These are phyloP conservation scores for Ochotona curzoniae DNA, from an alignment of 2,113 vertebrate genomes.

Conservation along the genomic window DNA sequence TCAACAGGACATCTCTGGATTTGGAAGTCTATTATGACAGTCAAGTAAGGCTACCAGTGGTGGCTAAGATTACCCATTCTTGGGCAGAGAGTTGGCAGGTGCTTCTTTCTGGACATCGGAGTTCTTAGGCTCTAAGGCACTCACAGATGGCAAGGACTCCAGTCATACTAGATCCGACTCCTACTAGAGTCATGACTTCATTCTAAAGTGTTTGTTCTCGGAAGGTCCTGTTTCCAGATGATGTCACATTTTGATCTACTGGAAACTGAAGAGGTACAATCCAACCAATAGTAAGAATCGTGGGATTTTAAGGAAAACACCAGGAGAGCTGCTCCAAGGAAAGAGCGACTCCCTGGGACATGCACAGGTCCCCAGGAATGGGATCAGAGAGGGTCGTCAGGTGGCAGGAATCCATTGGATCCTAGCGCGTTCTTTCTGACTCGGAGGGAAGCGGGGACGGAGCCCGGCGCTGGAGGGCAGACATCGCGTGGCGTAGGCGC, in stretches of 20 bases:
- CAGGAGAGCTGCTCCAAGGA: background rate
- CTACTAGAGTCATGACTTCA: background rate
- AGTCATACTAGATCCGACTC: background rate
- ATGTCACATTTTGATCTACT: background rate
- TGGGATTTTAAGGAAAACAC: background rate
- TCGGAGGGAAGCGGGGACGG: too few species aligned
- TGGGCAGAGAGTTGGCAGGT: background rate
- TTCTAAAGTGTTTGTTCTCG: background rate
- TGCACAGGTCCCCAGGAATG: background rate
- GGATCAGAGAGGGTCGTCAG: background rate
- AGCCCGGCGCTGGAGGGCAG: background rate
- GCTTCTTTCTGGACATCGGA: background rate
- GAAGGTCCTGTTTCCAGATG: background rate
- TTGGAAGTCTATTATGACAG: background rate
- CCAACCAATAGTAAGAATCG: background rate
- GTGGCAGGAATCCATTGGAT: background rate
- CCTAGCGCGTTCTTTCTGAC: too few species aligned
- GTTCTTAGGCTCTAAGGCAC: background rate
- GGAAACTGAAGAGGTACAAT: background rate
- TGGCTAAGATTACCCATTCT: background rate
- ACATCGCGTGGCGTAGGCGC: accelerated
- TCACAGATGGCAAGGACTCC: too few species aligned
- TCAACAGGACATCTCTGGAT: too few species aligned
- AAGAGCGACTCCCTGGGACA: background rate
- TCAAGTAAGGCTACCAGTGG: background rate